Evolutionary conservation across 1,140 invertebrate genomes (phyloP).

Genomic region (Trichomalopsis sarcophagae): DNA sequence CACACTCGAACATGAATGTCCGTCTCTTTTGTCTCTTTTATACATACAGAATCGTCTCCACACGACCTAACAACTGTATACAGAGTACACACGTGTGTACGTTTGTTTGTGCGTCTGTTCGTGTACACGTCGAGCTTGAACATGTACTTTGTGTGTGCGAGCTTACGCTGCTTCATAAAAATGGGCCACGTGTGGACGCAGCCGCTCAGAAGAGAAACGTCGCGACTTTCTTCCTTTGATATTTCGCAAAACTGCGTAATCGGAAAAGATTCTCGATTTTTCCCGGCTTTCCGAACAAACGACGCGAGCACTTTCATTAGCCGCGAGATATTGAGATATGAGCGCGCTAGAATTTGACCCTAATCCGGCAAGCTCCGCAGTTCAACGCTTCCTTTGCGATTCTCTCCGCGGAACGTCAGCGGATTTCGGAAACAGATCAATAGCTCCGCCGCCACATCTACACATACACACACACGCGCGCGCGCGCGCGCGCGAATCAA

Average conservation of each 20-base stretch:
- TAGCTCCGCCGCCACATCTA: too few relatives aligned
- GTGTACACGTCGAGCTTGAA: neutral
- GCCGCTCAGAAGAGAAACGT: neutral
- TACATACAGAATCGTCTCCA: neutral
- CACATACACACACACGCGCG: too few relatives aligned
- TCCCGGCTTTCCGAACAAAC: too few relatives aligned
- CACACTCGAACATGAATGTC: neutral
- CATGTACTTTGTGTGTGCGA: neutral
- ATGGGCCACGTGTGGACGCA: neutral
- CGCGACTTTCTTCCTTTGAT: slow-evolving; percentile 6
- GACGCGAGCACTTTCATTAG: too few relatives aligned
- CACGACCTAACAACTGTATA: neutral
- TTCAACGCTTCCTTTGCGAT: neutral
- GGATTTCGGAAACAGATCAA: too few relatives aligned
- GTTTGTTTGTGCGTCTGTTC: neutral
- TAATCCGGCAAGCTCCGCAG: neutral
- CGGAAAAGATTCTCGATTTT: too few relatives aligned
- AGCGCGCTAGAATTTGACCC: neutral
- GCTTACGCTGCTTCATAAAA: neutral
- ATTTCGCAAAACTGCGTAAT: too few relatives aligned
- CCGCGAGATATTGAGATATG: too few relatives aligned
- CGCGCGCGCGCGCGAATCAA: neutral
- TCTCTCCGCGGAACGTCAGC: too few relatives aligned
- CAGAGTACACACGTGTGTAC: neutral
- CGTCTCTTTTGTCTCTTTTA: neutral